These are phyloP conservation scores for Scortum barcoo DNA, from an alignment of 2,113 vertebrate species.

Conservation along the genomic window DNA sequence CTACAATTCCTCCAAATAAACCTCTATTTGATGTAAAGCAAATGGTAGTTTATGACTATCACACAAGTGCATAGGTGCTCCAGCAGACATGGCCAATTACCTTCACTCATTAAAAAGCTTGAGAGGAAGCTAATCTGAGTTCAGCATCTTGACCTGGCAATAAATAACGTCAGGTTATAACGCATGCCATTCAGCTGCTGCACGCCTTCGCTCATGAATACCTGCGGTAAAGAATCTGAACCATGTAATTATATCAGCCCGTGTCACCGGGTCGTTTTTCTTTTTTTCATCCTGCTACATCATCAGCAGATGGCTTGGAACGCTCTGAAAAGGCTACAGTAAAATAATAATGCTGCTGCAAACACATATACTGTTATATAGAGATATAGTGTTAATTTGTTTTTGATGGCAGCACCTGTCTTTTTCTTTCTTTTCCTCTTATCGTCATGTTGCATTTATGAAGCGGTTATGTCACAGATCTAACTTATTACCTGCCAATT, in stretches of 20 bases:
- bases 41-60: conserved; percentile 35
- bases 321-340: conserved; percentile 13
- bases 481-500: conserved; percentile 7
- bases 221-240: conserved; percentile 4
- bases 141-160: conserved; percentile 49
- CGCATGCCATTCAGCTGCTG: conserved; percentile 31
- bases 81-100: conserved; percentile 60
- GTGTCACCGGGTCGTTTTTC: not conserved
- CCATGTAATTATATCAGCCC: conserved; percentile 31
- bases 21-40: conserved; percentile 14
- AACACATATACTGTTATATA: conserved; percentile 6
- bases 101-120: conserved; percentile 49
- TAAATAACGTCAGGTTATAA: conserved; percentile 37
- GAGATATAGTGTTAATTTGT: conserved; percentile 11
- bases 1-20: conserved; percentile 16
- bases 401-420: conserved; percentile 17
- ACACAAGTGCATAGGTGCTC: conserved; percentile 30
- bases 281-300: conserved; percentile 6
- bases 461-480: not conserved
- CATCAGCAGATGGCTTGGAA: conserved; percentile 27
- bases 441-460: not conserved
- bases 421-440: not conserved
- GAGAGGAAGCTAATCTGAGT: conserved; percentile 53
- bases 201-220: not conserved
- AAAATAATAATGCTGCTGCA: conserved; percentile 6